These are phyloP conservation scores for Meloe dianella DNA, from an alignment of 2,888 invertebrate species.

Conservation along the genomic window DNA sequence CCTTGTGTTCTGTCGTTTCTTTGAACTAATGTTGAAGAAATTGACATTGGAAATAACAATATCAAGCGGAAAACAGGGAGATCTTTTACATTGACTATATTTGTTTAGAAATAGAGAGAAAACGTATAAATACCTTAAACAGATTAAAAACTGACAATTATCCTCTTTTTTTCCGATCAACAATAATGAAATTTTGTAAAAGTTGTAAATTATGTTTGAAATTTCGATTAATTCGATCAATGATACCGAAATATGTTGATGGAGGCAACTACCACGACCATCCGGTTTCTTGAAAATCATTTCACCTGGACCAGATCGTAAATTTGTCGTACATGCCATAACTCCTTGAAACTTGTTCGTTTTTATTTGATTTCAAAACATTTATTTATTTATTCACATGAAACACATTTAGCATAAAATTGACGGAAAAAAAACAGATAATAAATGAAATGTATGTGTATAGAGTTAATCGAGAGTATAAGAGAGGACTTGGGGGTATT, in stretches of 20 bases:
- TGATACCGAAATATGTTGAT: not conserved
- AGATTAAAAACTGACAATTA: not conserved
- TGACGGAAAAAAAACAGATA: not conserved
- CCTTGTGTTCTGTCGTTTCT: constrained; percentile 59
- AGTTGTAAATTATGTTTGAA: too few species aligned
- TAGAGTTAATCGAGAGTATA: not conserved
- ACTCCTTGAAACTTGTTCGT: not conserved
- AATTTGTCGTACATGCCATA: not conserved
- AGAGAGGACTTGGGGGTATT: constrained; percentile 44
- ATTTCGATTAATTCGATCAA: not conserved
- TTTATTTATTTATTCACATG: constrained; percentile 8
- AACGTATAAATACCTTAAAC: not conserved
- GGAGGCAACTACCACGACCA: not conserved
- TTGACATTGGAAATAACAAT: constrained; percentile 50
- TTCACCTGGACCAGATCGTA: constrained; percentile 3
- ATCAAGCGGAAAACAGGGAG: not conserved
- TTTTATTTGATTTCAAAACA: not conserved
- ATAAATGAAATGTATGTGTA: not conserved
- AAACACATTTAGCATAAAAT: not conserved
- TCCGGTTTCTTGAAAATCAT: not conserved
- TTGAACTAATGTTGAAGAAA: constrained; percentile 57
- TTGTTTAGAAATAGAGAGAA: not conserved
- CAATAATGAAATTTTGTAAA: too few species aligned
- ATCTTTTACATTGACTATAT: not conserved
- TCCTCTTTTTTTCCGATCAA: too few species aligned